Evolutionary conservation across 2,888 invertebrate species (phyloP), one percentile per base, ranked within the genome.

Genomic region (Drosophila maculinotata): DNA sequence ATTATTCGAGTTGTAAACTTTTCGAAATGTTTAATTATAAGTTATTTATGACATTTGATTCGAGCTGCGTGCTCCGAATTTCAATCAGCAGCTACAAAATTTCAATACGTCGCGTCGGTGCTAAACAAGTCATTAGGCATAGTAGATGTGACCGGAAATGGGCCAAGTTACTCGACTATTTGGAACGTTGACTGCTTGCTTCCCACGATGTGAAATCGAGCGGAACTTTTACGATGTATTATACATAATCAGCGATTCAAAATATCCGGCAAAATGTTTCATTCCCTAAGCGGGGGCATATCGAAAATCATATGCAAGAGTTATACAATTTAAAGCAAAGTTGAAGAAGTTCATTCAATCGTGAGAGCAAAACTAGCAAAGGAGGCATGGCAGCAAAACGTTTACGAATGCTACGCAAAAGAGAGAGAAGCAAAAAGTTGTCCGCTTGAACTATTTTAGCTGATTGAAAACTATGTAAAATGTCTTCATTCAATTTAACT

Each of bases 41-140:
- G 67, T 82, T 77, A 82, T 82, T 82, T 82, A 85, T 85, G 76
- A 69, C 72, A 75, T 79, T 85, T 68, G 74, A 78, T 79, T 76
- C 65, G 68, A 30, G 49, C 1, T 69, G 69, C 85, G 82, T 81
- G 85, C 66, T 14, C n/a, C 2, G 75, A 53, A 69, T 75, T 53
- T 53, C 36, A 54, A 74, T 73, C 35, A 9, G 8, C 36, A 23
- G n/a, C 44, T 45, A 47, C n/a, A 53, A 42, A 17, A 47, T 33
- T 17, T 15, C 33, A 4, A 35, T 15, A 47, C 3, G 17, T 49
- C 3, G 17, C 0, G n/a, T n/a, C 47, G 52, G 45, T 57, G 69
- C 69, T 64, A 73, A 72, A 73, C 54, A 72, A 72, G 69, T 73
- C 72, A 72, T 72, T 72, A 69, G 58, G 15, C 69, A 38, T 52